phyloP scores from a whole-genome alignment of 2,797 vertebrate genomes.

The Diceros bicornis region DNA sequence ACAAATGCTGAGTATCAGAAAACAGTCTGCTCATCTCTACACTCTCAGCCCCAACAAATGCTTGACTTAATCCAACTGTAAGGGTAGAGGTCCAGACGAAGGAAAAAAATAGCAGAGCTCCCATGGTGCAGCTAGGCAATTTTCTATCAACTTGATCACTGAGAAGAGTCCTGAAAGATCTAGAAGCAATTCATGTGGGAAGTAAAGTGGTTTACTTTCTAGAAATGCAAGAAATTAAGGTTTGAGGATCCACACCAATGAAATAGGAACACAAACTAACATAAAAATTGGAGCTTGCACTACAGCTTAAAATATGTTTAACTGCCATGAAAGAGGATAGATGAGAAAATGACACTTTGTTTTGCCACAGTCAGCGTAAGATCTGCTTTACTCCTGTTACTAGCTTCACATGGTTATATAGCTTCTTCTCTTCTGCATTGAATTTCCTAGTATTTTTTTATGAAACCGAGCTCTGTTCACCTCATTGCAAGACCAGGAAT shows the following conservation, averaged over 20 bases:
- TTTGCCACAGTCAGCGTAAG: background rate
- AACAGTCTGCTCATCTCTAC: background rate
- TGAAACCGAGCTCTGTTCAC: background rate
- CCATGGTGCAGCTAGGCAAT: background rate
- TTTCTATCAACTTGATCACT: background rate
- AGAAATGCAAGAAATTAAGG: conserved; percentile 30
- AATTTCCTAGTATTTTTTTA: background rate
- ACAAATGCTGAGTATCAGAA: background rate
- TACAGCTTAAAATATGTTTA: background rate
- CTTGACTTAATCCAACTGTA: background rate
- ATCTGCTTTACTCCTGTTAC: background rate
- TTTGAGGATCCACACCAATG: background rate
- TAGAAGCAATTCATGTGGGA: background rate
- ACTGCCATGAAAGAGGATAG: background rate
- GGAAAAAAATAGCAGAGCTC: conserved; percentile 41
- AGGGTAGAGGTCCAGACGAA: background rate
- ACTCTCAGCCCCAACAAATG: background rate
- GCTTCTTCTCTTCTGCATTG: background rate
- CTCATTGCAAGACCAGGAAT: conserved; percentile 21
- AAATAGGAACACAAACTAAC: conserved; percentile 30
- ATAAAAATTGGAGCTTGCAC: background rate
- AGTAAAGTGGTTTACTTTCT: background rate
- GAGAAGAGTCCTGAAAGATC: conserved; percentile 16
- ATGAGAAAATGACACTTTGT: background rate
- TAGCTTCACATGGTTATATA: background rate